A percentile compares a stretch with the other conserved stretches of the same genome.
Evolutionary conservation across 2,113 vertebrate genomes (phyloP).

Genomic region (Calyptommatus sinebrachiatus): DNA sequence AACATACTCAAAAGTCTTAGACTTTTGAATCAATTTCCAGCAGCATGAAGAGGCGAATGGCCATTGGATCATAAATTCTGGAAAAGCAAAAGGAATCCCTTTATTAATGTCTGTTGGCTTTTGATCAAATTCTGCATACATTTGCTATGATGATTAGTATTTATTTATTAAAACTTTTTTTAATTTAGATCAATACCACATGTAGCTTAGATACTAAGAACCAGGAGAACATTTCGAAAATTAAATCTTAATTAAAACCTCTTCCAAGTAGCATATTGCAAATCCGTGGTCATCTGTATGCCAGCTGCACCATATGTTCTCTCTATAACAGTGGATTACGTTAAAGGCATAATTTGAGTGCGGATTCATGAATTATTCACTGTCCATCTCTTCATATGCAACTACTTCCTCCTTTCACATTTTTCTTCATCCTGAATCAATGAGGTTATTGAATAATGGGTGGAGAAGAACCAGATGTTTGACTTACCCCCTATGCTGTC

Average conservation of each 20-base stretch:
- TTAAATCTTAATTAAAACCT: slow-evolving; percentile 53
- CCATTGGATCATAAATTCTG: slow-evolving; percentile 8
- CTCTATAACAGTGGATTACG: slow-evolving; percentile 28
- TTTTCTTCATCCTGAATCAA: slow-evolving; percentile 20
- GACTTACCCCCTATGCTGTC: slow-evolving; percentile 4
- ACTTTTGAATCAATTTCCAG: neutral
- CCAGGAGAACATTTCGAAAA: slow-evolving; percentile 53
- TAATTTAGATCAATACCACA: slow-evolving; percentile 67
- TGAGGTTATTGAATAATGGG: slow-evolving; percentile 56
- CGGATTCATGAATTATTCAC: slow-evolving; percentile 49
- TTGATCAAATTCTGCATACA: slow-evolving; percentile 51
- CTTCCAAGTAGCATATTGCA: slow-evolving; percentile 55
- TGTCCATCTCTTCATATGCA: slow-evolving; percentile 24
- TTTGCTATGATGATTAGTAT: slow-evolving; percentile 26
- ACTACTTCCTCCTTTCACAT: slow-evolving; percentile 32
- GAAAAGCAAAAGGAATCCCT: slow-evolving; percentile 8
- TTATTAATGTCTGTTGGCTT: slow-evolving; percentile 48
- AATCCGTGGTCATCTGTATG: slow-evolving; percentile 54
- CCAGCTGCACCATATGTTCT: slow-evolving; percentile 39
- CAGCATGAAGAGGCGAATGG: neutral
- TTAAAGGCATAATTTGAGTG: slow-evolving; percentile 26
- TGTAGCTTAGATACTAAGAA: slow-evolving; percentile 63
- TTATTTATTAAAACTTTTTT: slow-evolving; percentile 53
- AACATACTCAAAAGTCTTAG: neutral
- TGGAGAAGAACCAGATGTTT: slow-evolving; percentile 66